Base-by-base conservation (phyloP, 92 coral and sea anemone genomes). In the Diadumene lineata region DNA sequence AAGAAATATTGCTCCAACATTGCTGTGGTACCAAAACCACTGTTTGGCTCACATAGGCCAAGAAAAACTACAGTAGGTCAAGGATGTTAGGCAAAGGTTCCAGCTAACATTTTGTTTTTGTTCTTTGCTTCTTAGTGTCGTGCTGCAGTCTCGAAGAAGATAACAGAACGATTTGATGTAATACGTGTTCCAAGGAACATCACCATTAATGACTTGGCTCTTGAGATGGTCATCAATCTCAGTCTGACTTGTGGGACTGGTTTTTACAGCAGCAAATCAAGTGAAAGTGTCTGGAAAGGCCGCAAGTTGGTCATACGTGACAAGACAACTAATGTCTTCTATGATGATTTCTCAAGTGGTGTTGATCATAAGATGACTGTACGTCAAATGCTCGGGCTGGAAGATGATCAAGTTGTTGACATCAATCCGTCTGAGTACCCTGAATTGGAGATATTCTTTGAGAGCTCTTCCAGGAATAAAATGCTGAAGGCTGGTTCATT, bases 241-340 rank as follows among this genome's bases (percentile, higher is more conserved):
- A 94, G 97, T 51, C 68, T 94, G 57, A 94, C 98, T 1, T 94
- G 97, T 74, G 98, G 98, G 2, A 90, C 97, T 56, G 98, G 98
- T 19, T 94, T 94, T 85, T 94, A 94, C 56, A 89, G 93, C 50
- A 89, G 93, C 10, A 92, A 89, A 64, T 75, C 82, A 1, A 82
- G 64, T 31, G 97, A 94, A 62, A 86, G 82, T 3, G 82, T 89
- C 64, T 94, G 97, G 90, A 94, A 89, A 62, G 97, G 92, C 32
- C 86, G 98, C 17, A 94, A 78, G 75, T 82, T 94, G 31, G 90
- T 94, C n/a, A 61, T 94, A 48, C 84, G 79, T 70, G 90, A 85
- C 89, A 94, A 84, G 56, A 83, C 89, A 31, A 86, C 96, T 34
- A 89, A 97, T 80, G 77, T 22, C 21, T 91, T 91, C 60, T 88